Conservation (phyloP, 2,113 vertebrate species). For the Regulus satrapa region DNA sequence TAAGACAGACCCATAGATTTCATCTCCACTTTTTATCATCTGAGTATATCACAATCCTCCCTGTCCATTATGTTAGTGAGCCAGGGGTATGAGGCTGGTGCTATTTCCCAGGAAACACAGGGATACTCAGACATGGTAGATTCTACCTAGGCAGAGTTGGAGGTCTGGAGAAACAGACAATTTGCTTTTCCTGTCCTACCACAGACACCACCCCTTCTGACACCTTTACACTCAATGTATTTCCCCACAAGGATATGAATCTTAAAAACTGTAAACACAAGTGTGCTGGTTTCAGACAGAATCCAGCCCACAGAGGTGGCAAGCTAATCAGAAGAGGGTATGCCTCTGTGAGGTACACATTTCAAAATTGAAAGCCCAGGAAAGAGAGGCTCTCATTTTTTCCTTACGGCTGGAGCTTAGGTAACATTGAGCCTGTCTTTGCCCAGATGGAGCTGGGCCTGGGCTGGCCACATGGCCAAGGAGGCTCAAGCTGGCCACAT, state of each 20-base stretch:
- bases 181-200: neutral
- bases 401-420: too few relatives aligned
- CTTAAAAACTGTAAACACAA: neutral
- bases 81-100: neutral
- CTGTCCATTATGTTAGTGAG: neutral
- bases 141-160: too few relatives aligned
- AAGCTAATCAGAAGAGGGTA: too few relatives aligned
- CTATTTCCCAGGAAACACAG: neutral
- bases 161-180: neutral
- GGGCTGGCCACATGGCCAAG: too few relatives aligned
- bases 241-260: neutral
- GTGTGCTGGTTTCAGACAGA: too few relatives aligned
- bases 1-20: accelerated
- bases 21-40: neutral
- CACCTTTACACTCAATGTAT: neutral
- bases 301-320: too few relatives aligned
- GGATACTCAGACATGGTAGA: accelerated
- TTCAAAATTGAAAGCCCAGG: too few relatives aligned
- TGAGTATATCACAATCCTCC: neutral
- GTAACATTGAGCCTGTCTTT: too few relatives aligned
- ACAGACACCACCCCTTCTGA: neutral
- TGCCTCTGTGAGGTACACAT: too few relatives aligned
- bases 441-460: too few relatives aligned
- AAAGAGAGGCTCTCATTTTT: too few relatives aligned
- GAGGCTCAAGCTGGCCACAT: too few relatives aligned